These are phyloP conservation scores for Antechinus stuartii DNA, from an alignment of 2,113 vertebrate genomes.

Conservation along the genomic window DNA sequence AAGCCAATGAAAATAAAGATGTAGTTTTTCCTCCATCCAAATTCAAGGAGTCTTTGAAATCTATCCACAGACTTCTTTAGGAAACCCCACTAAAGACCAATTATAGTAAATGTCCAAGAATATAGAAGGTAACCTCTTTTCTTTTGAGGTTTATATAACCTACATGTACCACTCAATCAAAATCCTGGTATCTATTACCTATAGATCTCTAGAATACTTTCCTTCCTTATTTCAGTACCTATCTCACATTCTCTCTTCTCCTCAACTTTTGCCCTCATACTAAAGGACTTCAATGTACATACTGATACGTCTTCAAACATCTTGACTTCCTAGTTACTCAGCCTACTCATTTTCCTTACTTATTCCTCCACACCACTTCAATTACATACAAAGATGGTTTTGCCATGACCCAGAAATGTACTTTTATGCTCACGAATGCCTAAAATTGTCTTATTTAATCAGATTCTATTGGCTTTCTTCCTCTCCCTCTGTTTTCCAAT, in stretches of 20 bases:
- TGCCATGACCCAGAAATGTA: background rate
- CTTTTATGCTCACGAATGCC: background rate
- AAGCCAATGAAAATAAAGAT: background rate
- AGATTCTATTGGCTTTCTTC: background rate
- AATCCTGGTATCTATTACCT: background rate
- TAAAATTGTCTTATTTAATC: background rate
- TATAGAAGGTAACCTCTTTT: background rate
- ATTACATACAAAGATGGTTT: background rate
- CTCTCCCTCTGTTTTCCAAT: background rate
- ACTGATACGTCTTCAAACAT: background rate
- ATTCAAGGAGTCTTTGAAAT: background rate
- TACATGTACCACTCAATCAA: background rate
- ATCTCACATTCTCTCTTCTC: background rate
- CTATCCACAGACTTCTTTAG: background rate
- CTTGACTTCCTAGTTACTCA: background rate
- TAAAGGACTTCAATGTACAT: background rate
- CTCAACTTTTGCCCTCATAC: background rate
- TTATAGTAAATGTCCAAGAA: background rate
- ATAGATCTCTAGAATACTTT: background rate
- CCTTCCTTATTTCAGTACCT: background rate
- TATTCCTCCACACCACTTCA: background rate
- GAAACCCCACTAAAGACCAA: background rate
- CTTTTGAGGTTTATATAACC: background rate
- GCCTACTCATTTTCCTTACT: background rate
- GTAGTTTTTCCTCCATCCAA: background rate